These are phyloP conservation scores for Standfussiana lucernea DNA, from an alignment of 2,888 invertebrate species.

Conservation along the genomic window DNA sequence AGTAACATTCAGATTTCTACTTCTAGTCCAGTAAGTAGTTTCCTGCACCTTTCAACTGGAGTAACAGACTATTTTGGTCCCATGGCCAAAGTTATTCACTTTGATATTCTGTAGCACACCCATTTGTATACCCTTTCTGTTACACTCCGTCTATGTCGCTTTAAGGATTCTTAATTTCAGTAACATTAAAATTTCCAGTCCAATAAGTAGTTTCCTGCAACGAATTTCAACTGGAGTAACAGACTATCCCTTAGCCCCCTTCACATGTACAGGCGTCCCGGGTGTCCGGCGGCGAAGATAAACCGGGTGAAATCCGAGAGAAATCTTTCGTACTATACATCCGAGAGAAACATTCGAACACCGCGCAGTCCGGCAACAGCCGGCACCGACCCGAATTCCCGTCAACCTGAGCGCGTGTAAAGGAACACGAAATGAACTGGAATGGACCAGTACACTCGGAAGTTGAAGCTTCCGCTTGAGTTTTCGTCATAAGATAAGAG, in stretches of 20 bases:
- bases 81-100: background rate
- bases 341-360: background rate
- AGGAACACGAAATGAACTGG: constrained; percentile 40
- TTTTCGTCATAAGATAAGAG: constrained; percentile 39
- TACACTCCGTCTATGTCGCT: background rate
- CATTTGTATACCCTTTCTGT: background rate
- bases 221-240: constrained; percentile 12
- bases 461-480: constrained; percentile 40
- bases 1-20: no score
- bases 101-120: background rate
- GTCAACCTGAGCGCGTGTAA: constrained; percentile 14
- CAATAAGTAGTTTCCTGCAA: constrained; percentile 3
- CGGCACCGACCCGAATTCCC: background rate
- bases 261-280: background rate
- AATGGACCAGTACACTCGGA: constrained; percentile 55
- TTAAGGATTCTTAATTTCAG: background rate
- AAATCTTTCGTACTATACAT: constrained; percentile 7
- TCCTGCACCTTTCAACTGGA: no score
- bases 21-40: no score
- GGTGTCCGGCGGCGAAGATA: background rate
- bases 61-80: background rate
- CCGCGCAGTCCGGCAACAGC: constrained; percentile 5
- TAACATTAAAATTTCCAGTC: background rate
- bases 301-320: background rate
- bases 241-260: background rate